Evolutionary conservation across 2,113 vertebrate species (phyloP).

Genomic region (Butorides virescens): DNA sequence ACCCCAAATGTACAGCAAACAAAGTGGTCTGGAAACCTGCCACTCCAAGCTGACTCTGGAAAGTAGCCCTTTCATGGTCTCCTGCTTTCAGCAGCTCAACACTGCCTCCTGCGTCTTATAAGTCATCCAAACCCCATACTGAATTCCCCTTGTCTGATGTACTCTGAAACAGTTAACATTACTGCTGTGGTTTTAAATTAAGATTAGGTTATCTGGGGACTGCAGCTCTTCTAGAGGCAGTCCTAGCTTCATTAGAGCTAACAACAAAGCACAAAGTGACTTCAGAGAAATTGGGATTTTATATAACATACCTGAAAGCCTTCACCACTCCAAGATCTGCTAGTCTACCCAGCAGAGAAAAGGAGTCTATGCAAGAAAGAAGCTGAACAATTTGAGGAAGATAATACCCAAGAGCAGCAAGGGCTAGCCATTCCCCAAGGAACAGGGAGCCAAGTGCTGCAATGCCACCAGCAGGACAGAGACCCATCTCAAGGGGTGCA

Average conservation of each 20-base stretch:
- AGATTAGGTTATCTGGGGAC: neutral
- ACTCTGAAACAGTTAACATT: neutral
- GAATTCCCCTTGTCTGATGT: neutral
- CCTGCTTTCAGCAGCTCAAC: neutral
- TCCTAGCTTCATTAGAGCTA: neutral
- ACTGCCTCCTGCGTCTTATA: neutral
- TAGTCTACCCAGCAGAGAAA: neutral
- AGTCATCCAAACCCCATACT: neutral
- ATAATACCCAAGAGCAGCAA: neutral
- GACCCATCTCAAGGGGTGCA: neutral
- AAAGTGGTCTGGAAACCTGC: neutral
- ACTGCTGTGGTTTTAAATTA: neutral
- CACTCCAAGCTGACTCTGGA: neutral
- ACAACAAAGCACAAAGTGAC: neutral
- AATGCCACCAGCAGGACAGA: neutral
- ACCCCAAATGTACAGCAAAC: neutral
- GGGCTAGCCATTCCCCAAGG: neutral
- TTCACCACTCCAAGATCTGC: neutral
- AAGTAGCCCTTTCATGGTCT: neutral
- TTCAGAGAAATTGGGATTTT: neutral
- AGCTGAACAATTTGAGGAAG: neutral
- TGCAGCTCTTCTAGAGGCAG: neutral
- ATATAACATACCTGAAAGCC: neutral
- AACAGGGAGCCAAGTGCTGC: neutral
- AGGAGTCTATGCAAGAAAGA: neutral